A percentile compares a stretch with the other conserved stretches of the same genome.
These are phyloP conservation scores for Ceyx melanurus DNA, from an alignment of 2,113 vertebrate genomes.

Conservation along the genomic window DNA sequence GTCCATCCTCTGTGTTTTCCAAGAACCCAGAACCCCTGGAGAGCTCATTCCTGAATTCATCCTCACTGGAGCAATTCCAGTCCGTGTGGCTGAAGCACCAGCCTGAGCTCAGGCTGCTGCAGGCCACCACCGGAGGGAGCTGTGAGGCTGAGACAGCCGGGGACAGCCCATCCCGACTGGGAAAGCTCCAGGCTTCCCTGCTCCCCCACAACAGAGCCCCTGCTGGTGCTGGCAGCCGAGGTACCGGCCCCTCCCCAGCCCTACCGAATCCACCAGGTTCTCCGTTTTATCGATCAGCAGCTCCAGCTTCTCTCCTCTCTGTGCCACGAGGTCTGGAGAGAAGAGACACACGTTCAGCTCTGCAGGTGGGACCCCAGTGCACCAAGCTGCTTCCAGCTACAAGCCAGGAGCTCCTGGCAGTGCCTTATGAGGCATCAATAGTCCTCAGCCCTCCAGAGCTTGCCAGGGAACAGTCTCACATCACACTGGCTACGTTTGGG, in stretches of 20 bases:
- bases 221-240: background rate
- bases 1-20: background rate
- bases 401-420: background rate
- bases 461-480: background rate
- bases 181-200: background rate
- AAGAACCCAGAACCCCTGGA: background rate
- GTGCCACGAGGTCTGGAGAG: constrained; percentile 91
- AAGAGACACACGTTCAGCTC: background rate
- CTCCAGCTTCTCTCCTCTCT: constrained; percentile 96
- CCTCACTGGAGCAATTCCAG: background rate
- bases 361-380: background rate
- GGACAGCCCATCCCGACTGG: background rate
- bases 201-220: background rate
- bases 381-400: background rate
- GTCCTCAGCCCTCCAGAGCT: background rate
- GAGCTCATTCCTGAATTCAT: background rate
- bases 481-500: background rate
- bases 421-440: background rate
- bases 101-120: background rate
- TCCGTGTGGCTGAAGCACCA: background rate
- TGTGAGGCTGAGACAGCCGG: background rate
- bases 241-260: constrained; percentile 42
- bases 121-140: background rate
- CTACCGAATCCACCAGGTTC: constrained; percentile 96
- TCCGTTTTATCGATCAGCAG: constrained; percentile 98